phyloP scores from a whole-genome alignment of 1,140 invertebrate species.

The Alviniconcha marisindica region DNA sequence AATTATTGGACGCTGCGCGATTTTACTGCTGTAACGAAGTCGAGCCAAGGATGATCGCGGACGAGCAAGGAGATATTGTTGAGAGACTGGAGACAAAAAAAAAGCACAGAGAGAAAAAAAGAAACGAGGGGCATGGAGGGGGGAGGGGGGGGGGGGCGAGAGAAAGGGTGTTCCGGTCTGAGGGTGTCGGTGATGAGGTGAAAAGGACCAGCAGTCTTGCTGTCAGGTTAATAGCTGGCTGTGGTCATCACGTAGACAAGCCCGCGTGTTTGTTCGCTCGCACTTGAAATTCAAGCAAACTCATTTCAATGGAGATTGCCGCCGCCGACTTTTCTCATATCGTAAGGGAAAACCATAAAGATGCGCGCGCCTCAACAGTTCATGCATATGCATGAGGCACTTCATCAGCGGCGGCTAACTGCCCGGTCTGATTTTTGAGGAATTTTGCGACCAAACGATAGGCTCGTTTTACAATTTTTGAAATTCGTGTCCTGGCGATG shows the following conservation, averaged over 20 bases:
- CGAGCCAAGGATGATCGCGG: no score
- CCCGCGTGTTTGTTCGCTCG: constrained; percentile 1
- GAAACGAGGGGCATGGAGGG: not conserved
- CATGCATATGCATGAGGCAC: constrained; percentile 36
- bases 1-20: not conserved
- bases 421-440: no score
- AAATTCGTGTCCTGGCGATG: constrained; percentile 21
- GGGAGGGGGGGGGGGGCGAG: not conserved
- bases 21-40: not conserved
- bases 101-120: not conserved
- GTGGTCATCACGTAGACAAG: constrained; percentile 1
- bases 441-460: not conserved
- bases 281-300: constrained; percentile 20
- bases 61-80: no score
- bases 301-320: constrained; percentile 24
- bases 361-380: constrained; percentile 7
- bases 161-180: not conserved
- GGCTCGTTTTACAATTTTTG: constrained; percentile 24
- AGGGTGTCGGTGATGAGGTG: not conserved
- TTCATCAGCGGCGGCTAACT: constrained; percentile 23
- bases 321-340: constrained; percentile 21
- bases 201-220: not conserved
- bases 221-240: not conserved
- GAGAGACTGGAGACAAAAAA: not conserved
- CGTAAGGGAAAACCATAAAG: constrained; percentile 27